Conservation (phyloP, 2,888 invertebrate species). For the Scaeva pyrastri region DNA sequence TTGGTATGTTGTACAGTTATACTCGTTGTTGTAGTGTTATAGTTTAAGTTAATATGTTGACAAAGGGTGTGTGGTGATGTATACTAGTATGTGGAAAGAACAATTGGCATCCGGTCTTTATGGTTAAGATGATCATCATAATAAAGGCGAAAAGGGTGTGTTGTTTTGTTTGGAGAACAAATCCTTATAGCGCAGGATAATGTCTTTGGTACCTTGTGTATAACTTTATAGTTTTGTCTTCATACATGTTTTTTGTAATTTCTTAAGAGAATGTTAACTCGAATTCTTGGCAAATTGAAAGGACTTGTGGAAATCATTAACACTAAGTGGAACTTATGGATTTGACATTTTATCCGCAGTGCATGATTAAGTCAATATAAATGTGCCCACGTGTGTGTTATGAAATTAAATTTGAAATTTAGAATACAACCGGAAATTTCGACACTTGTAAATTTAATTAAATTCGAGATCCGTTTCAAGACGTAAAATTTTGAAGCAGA, state of each 20-base stretch:
- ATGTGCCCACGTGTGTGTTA: no score
- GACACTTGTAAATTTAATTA: no score
- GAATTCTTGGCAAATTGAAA: background rate
- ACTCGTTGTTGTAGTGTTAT: background rate
- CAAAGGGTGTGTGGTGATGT: conserved; percentile 5
- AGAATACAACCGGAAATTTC: no score
- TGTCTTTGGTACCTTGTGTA: no score
- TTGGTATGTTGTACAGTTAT: no score
- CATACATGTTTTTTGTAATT: background rate
- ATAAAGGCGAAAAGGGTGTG: background rate
- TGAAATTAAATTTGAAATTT: no score
- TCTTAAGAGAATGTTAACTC: background rate
- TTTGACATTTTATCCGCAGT: no score
- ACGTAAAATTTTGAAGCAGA: no score
- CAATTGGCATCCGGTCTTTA: conserved; percentile 13
- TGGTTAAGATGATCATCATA: background rate
- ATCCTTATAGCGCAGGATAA: conserved; percentile 9
- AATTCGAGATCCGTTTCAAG: no score
- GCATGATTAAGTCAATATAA: no score
- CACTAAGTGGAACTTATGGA: conserved; percentile 9
- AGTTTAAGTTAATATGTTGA: background rate
- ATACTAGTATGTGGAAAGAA: background rate
- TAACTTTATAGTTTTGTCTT: background rate
- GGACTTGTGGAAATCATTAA: conserved; percentile 7
- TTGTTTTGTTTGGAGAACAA: background rate